phyloP scores from a whole-genome alignment of 2,113 vertebrate genomes.

The Xiphophorus maculatus region DNA sequence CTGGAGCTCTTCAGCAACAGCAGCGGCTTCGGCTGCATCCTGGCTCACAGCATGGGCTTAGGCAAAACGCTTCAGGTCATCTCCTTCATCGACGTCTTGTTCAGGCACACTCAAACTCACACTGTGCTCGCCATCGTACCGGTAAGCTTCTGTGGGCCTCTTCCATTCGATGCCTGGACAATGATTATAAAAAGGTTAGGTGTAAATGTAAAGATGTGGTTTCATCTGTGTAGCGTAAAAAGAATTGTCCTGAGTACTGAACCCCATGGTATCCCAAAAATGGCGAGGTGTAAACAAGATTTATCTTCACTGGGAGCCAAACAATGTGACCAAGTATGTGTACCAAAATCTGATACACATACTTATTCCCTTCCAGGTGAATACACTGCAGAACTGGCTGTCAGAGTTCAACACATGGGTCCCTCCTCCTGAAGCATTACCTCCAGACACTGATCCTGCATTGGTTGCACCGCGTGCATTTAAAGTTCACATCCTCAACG shows the following conservation, averaged over 20 bases:
- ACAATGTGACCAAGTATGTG: no score
- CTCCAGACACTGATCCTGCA: slow-evolving; percentile 81
- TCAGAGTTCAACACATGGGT: slow-evolving; percentile 97
- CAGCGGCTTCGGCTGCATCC: slow-evolving; percentile 94
- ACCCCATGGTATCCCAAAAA: no score
- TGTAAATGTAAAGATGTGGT: neutral
- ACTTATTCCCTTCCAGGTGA: slow-evolving; percentile 82
- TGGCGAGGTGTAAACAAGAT: no score
- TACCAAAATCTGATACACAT: neutral
- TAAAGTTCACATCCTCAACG: slow-evolving; percentile 95
- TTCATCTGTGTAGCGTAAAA: neutral
- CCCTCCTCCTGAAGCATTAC: slow-evolving; percentile 86
- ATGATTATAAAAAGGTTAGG: neutral
- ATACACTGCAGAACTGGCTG: slow-evolving; percentile 97
- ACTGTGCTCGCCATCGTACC: slow-evolving; percentile 98
- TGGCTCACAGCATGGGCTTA: slow-evolving; percentile 97
- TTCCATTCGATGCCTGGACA: neutral
- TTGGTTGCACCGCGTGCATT: slow-evolving; percentile 88
- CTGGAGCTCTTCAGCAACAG: slow-evolving; percentile 90
- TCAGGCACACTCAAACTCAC: slow-evolving; percentile 92
- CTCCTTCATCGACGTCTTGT: slow-evolving; percentile 94
- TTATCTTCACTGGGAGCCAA: no score
- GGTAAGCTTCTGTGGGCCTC: slow-evolving; percentile 79
- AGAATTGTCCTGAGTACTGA: neutral
- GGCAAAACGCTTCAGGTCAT: slow-evolving; percentile 98